Conservation (phyloP, 2,797 vertebrate genomes). For the Lithobates pipiens region DNA sequence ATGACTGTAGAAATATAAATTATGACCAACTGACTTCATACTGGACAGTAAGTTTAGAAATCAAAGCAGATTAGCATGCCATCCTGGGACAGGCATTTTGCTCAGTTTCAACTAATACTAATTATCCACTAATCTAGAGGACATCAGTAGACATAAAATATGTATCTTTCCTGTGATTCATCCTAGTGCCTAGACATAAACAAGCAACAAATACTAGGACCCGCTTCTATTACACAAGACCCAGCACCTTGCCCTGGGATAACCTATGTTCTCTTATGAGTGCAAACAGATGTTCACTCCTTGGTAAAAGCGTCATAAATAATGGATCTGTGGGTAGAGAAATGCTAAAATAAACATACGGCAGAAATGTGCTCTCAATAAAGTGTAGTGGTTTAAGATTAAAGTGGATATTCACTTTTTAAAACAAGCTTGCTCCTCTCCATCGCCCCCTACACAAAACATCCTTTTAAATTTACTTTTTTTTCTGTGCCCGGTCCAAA, state of each 20-base stretch:
- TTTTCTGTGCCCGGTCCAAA: not conserved
- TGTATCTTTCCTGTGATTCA: conserved; percentile 22
- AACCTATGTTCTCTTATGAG: conserved; percentile 11
- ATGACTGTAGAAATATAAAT: not conserved
- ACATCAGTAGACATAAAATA: not conserved
- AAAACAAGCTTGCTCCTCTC: too few species aligned
- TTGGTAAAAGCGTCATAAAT: conserved; percentile 15
- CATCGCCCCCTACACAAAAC: too few species aligned
- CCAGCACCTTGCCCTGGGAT: conserved; percentile 19
- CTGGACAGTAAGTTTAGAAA: not conserved
- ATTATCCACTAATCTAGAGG: not conserved
- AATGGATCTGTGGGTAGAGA: conserved; percentile 15
- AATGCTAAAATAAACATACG: not conserved
- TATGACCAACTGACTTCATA: not conserved
- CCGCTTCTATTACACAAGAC: conserved; percentile 8
- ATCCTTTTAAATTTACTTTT: too few species aligned
- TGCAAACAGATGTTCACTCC: not conserved
- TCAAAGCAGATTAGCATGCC: not conserved
- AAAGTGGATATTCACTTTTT: not conserved
- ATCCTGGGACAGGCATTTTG: not conserved
- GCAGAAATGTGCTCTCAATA: not conserved
- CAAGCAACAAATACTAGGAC: not conserved
- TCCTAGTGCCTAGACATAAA: not conserved
- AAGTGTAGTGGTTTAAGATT: not conserved
- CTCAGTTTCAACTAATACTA: too few species aligned